Conservation (phyloP, 2,113 vertebrate genomes). For the Paradisaea rubra region DNA sequence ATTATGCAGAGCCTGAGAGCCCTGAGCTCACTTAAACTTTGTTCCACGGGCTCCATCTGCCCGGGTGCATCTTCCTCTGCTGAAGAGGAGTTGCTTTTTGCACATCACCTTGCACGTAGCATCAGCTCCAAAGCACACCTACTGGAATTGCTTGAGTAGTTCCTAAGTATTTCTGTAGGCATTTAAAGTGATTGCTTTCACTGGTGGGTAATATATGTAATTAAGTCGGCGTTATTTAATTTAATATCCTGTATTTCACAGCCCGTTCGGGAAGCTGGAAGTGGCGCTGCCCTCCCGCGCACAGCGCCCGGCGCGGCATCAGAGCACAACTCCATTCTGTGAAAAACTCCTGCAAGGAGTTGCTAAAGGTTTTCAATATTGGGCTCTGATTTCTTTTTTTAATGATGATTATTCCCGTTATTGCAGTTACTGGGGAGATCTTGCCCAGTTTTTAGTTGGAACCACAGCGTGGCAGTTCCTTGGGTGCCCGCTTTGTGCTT, state of each 20-base stretch:
- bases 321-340: neutral
- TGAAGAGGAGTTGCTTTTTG: neutral
- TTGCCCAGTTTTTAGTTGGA: neutral
- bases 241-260: constrained; percentile 21
- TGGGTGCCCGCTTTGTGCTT: neutral
- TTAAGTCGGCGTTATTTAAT: neutral
- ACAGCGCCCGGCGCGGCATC: neutral
- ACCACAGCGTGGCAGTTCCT: neutral
- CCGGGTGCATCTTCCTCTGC: neutral
- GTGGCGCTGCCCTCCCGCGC: neutral
- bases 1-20: neutral
- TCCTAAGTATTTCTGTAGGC: constrained; percentile 2
- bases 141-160: neutral
- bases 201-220: neutral
- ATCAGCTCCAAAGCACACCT: neutral
- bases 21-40: neutral
- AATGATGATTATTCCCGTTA: neutral
- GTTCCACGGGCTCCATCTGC: accelerated
- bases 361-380: neutral
- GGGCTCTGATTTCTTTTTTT: neutral
- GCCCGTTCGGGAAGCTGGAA: neutral
- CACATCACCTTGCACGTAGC: accelerated
- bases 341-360: neutral
- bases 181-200: neutral
- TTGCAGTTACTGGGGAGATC: neutral